phyloP scores from a whole-genome alignment of 2,888 invertebrate genomes.

The Melitaea athalia region DNA sequence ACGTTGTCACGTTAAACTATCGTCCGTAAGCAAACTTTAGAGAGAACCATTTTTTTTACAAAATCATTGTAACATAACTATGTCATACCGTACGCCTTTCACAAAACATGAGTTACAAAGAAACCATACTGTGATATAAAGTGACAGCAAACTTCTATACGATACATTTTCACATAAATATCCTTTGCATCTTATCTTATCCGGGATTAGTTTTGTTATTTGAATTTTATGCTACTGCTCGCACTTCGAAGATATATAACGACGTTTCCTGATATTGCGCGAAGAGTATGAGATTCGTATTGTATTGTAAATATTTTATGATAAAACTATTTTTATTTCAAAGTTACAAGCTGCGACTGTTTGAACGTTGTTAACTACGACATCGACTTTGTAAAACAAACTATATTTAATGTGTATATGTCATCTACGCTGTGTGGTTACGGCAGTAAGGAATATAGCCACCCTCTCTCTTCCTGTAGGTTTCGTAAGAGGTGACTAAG shows the following conservation, averaged over 20 bases:
- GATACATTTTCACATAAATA: background rate
- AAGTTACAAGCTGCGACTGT: background rate
- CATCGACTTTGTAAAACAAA: too few relatives aligned
- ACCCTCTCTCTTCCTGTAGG: too few relatives aligned
- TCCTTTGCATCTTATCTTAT: constrained; percentile 25
- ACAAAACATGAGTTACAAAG: background rate
- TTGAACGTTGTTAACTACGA: background rate
- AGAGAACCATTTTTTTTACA: background rate
- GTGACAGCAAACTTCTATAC: background rate
- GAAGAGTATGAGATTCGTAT: constrained; percentile 8
- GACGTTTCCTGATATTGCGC: constrained; percentile 33
- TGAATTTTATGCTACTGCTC: constrained; percentile 38
- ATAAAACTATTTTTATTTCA: constrained; percentile 1
- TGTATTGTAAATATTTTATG: background rate
- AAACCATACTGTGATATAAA: background rate
- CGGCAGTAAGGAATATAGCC: too few relatives aligned
- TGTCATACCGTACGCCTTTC: background rate
- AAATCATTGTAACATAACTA: background rate
- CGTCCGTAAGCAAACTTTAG: too few relatives aligned
- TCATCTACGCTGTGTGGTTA: too few relatives aligned
- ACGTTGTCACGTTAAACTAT: too few relatives aligned
- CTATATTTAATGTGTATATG: too few relatives aligned
- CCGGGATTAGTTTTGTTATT: constrained; percentile 26
- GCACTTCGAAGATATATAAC: constrained; percentile 31
- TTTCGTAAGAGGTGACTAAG: too few relatives aligned